Conservation (phyloP, 2,113 vertebrate species). For the Ailurus styani region DNA sequence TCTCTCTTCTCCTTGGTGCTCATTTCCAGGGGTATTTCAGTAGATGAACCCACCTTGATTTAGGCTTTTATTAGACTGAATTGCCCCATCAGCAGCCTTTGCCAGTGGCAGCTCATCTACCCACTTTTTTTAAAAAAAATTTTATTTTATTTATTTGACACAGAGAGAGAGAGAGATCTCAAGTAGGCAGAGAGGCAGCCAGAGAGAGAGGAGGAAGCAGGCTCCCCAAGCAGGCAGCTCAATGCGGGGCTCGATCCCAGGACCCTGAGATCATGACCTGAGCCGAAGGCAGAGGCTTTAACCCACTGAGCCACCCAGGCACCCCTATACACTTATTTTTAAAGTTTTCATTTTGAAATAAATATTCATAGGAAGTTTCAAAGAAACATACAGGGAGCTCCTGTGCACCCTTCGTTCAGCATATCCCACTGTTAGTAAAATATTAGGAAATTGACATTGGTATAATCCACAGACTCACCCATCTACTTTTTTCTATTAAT, state of each 20-base stretch:
- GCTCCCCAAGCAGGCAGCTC: too few species aligned
- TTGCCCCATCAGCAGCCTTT: neutral
- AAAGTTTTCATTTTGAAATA: slow-evolving; percentile 17
- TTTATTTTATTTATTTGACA: too few species aligned
- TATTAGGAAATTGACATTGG: neutral
- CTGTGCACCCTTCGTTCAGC: neutral
- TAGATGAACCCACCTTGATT: neutral
- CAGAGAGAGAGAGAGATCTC: too few species aligned
- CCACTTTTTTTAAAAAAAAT: slow-evolving; percentile 14
- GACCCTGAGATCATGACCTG: too few species aligned
- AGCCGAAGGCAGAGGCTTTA: too few species aligned
- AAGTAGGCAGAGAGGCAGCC: too few species aligned
- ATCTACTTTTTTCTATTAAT: neutral
- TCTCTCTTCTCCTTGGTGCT: neutral
- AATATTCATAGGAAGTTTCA: neutral
- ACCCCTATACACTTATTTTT: too few species aligned
- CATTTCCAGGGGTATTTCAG: neutral
- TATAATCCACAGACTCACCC: neutral
- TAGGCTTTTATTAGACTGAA: neutral
- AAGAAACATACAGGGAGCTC: neutral
- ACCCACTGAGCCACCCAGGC: too few species aligned
- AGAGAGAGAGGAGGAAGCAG: too few species aligned
- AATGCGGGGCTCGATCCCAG: too few species aligned
- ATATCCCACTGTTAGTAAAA: neutral
- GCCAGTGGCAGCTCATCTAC: neutral